These are phyloP conservation scores for Stenotaenia linearis DNA, from an alignment of 2,888 invertebrate species.

Conservation along the genomic window DNA sequence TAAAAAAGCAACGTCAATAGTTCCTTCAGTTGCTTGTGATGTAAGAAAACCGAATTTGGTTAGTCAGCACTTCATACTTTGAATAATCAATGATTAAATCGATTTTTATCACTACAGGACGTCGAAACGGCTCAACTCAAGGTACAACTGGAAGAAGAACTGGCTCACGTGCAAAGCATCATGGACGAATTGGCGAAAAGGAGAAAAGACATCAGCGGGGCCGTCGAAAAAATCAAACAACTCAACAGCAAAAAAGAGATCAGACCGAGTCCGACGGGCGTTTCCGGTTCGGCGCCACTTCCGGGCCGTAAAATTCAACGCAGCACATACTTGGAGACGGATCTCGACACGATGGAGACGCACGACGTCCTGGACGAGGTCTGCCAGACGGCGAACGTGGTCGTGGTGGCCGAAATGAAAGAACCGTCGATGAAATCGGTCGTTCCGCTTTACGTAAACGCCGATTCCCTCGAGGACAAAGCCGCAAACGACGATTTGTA, in stretches of 20 bases:
- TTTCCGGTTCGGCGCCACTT: conserved; percentile 42
- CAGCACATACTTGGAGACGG: conserved; percentile 81
- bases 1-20: conserved; percentile 36
- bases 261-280: conserved; percentile 50
- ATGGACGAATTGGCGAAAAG: conserved; percentile 81
- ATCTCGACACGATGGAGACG: conserved; percentile 73
- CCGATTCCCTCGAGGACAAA: conserved; percentile 46
- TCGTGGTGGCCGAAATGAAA: conserved; percentile 20
- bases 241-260: conserved; percentile 67
- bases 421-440: background rate
- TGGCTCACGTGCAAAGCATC: conserved; percentile 72
- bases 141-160: conserved; percentile 56
- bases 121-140: conserved; percentile 35
- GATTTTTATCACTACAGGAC: background rate
- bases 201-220: conserved; percentile 75
- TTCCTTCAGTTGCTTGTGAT: background rate
- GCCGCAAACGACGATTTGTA: conserved; percentile 33
- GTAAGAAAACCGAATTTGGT: conserved; percentile 16
- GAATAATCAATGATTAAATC: background rate
- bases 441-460: conserved; percentile 67
- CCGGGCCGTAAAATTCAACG: conserved; percentile 54
- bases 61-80: too few relatives aligned
- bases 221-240: conserved; percentile 76
- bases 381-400: background rate
- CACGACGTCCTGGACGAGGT: conserved; percentile 52